Evolutionary conservation across 1,140 invertebrate species (phyloP).

Genomic region (Chlorops oryzae): DNA sequence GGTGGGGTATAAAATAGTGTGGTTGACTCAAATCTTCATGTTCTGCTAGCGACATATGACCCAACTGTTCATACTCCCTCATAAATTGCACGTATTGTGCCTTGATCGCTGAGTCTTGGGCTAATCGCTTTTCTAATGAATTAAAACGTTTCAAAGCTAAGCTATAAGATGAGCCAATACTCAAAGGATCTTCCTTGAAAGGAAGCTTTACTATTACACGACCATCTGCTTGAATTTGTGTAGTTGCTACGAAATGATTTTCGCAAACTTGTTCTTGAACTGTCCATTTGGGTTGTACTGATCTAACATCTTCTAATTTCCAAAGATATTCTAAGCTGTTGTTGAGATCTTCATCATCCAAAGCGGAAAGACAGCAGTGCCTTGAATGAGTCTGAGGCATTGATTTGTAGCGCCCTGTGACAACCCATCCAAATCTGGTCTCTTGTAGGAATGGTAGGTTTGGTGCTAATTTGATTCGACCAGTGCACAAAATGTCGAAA

Average conservation of each 20-base stretch:
- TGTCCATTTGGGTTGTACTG: not conserved
- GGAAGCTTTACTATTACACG: conserved; percentile 23
- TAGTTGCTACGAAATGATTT: conserved; percentile 20
- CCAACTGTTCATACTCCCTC: conserved; percentile 33
- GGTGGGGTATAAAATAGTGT: conserved; percentile 30
- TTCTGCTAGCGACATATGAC: conserved; percentile 23
- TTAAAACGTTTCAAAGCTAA: conserved; percentile 20
- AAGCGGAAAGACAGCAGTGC: too few species aligned
- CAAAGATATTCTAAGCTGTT: conserved; percentile 15
- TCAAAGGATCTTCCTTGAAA: conserved; percentile 16
- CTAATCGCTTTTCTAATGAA: conserved; percentile 22
- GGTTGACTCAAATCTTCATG: not conserved
- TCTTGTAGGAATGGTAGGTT: conserved; percentile 27
- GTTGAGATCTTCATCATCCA: not conserved
- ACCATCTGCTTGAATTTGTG: conserved; percentile 17
- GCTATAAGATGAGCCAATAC: too few species aligned
- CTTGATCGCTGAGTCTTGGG: conserved; percentile 13
- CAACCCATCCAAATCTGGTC: conserved; percentile 33
- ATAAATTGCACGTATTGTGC: conserved; percentile 29
- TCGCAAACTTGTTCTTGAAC: conserved; percentile 21
- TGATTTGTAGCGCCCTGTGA: too few species aligned
- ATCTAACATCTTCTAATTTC: conserved; percentile 29
- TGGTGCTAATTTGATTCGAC: conserved; percentile 21
- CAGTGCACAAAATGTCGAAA: conserved; percentile 28
- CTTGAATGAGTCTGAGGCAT: too few species aligned